phyloP scores from a whole-genome alignment of 2,888 invertebrate species.

The Bruchidius siliquastri region DNA sequence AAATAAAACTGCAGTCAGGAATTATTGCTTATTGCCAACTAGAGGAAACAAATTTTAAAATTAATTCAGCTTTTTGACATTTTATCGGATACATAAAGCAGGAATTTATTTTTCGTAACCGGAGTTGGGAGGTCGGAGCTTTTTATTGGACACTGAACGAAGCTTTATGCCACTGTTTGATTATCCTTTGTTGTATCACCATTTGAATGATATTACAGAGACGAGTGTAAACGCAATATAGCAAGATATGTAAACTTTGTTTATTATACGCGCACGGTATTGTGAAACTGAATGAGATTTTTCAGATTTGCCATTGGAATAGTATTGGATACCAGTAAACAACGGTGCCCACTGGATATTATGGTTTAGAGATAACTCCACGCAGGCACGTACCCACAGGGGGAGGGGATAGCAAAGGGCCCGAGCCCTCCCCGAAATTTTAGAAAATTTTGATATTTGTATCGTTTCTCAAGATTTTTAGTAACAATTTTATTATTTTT shows the following conservation, averaged over 20 bases:
- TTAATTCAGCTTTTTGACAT: conserved; percentile 16
- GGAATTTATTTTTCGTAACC: conserved; percentile 11
- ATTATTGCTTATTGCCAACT: conserved; percentile 17
- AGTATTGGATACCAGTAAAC: background rate
- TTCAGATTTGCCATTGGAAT: background rate
- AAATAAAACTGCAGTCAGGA: conserved; percentile 24
- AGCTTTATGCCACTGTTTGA: background rate
- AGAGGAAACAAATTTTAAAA: conserved; percentile 18
- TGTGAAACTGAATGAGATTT: background rate
- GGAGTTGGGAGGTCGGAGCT: background rate
- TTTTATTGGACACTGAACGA: background rate
- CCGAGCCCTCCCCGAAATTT: too few relatives aligned
- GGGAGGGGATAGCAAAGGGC: too few relatives aligned
- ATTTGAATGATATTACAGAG: background rate
- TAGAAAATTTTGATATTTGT: too few relatives aligned
- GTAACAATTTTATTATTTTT: too few relatives aligned
- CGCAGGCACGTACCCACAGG: too few relatives aligned
- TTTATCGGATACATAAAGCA: conserved; percentile 17
- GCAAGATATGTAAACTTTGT: background rate
- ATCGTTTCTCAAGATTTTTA: too few relatives aligned
- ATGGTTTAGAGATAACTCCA: too few relatives aligned
- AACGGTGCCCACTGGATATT: too few relatives aligned
- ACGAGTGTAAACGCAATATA: background rate
- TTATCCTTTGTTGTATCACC: background rate
- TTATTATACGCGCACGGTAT: background rate